phyloP scores from a whole-genome alignment of 92 coral and sea anemone species.

The Diadumene lineata region DNA sequence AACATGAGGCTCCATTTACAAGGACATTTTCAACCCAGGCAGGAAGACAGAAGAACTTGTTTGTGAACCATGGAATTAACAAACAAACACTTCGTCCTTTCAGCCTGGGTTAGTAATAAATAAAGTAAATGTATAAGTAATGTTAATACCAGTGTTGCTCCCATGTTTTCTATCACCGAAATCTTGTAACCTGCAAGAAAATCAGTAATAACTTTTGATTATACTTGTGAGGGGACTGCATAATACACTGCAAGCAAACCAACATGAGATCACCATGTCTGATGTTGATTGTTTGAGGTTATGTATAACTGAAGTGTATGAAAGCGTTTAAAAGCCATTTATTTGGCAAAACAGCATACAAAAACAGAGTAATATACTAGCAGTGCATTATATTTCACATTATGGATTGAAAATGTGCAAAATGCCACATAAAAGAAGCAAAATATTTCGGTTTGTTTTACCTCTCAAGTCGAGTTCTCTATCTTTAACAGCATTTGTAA shows the following conservation, averaged over 20 bases:
- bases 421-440: not conserved
- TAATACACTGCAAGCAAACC: too few species aligned
- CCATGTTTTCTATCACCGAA: constrained; percentile 94
- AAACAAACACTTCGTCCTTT: too few species aligned
- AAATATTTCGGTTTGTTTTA: constrained; percentile 15
- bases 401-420: not conserved
- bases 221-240: not conserved
- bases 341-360: not conserved
- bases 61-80: too few species aligned
- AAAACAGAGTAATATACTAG: not conserved
- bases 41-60: too few species aligned
- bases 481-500: constrained; percentile 93
- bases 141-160: constrained; percentile 96
- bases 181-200: constrained; percentile 76
- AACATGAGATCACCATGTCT: too few species aligned
- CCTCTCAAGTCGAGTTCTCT: constrained; percentile 96
- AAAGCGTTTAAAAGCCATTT: too few species aligned
- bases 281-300: too few species aligned
- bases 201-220: not conserved
- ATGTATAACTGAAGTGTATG: too few species aligned
- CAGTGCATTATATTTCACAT: not conserved
- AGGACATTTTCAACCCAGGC: too few species aligned
- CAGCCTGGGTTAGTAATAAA: too few species aligned
- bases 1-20: too few species aligned
- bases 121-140: too few species aligned